Base-by-base conservation (phyloP, 1,140 invertebrate genomes). In the Oscheius sp. region DNA sequence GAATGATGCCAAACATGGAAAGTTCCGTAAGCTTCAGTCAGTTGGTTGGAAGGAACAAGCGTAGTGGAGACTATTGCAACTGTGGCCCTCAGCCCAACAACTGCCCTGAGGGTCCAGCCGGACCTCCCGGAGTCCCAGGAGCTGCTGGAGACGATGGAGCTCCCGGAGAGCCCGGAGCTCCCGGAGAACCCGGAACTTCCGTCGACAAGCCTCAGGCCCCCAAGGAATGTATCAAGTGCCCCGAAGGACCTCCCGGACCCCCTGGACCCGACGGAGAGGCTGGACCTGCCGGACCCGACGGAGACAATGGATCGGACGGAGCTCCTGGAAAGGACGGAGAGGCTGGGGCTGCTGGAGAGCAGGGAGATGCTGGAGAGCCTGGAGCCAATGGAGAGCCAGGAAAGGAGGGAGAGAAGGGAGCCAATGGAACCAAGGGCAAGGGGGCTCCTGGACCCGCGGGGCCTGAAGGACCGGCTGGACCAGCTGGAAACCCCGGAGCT, bases 341-440 rank as follows among this genome's bases (percentile, higher is more conserved):
- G 32, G 64, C 78, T 23, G 73, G 78, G 18, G 18, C 36, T 18
- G 52, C 77, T 32, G 76, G 79, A 1, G 23, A 64, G 13, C 38
- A 69, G 35, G 79, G 79, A 59, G 31, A 38, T 2, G 32, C 58
- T 45, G 79, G 76, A 45, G 32, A 35, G 46, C 31, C 70, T 13
- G 78, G 77, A 70, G 28, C 38, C 7, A 32, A 66, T 18, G 79
- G 79, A 34, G 62, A 68, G 4, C 36, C 63, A 23, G 78, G 78
- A 62, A 32, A 26, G 28, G 32, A 70, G 61, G 71, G 80, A 78
- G 3, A 74, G 55, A 76, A 79, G 67, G 79, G 79, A 10, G 45
- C 71, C 4, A 64, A 72, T 59, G 79, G 73, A 36, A 58, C 63
- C 34, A 78, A 76, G 4, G 71, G 79, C 45, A 58, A 35, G 15